phyloP scores from a whole-genome alignment of 1,140 invertebrate genomes.

The Neodiprion pinetum region DNA sequence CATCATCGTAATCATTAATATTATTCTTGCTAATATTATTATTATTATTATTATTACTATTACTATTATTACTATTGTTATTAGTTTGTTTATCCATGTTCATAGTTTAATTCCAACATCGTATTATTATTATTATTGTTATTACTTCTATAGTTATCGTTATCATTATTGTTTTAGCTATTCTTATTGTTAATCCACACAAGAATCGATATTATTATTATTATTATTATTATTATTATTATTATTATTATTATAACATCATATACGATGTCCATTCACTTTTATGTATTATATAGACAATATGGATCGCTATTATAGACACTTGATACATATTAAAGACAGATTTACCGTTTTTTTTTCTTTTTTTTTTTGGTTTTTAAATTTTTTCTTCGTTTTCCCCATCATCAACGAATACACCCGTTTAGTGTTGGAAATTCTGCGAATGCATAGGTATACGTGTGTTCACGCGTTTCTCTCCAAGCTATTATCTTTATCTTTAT shows the following conservation, averaged over 20 bases:
- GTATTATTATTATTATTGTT: not conserved
- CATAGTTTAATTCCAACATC: too few species aligned
- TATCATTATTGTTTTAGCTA: not conserved
- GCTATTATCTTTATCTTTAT: not conserved
- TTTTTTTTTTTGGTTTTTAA: slow-evolving; percentile 45
- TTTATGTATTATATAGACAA: slow-evolving; percentile 43
- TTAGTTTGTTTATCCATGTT: slow-evolving; percentile 44
- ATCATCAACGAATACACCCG: slow-evolving; percentile 27
- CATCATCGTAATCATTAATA: slow-evolving; percentile 33
- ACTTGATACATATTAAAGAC: slow-evolving; percentile 58
- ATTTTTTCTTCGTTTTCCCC: slow-evolving; percentile 43
- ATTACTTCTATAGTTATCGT: not conserved
- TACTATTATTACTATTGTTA: slow-evolving; percentile 48
- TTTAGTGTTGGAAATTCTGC: not conserved
- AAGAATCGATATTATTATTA: slow-evolving; percentile 26
- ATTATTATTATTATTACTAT: slow-evolving; percentile 36
- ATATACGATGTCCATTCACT: not conserved
- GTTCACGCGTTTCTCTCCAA: not conserved
- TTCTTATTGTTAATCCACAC: too few species aligned
- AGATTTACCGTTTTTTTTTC: slow-evolving; percentile 47
- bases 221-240: slow-evolving; percentile 52
- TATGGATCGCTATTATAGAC: slow-evolving; percentile 59
- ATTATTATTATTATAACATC: slow-evolving; percentile 47
- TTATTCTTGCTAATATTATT: slow-evolving; percentile 46
- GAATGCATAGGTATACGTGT: too few species aligned